phyloP scores from a whole-genome alignment of 2,113 vertebrate species.

The Clarias gariepinus region DNA sequence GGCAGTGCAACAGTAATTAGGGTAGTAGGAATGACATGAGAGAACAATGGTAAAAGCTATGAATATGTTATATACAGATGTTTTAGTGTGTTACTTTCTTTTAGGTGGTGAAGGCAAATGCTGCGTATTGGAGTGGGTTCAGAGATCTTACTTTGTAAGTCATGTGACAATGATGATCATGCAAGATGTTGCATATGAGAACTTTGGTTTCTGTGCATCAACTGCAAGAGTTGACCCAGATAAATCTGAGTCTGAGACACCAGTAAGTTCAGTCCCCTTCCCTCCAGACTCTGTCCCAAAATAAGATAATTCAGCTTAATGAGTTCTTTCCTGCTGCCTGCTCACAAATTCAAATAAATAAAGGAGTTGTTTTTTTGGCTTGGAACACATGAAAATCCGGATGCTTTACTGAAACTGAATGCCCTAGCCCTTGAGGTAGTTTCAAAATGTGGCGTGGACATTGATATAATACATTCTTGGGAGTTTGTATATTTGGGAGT shows the following conservation, averaged over 20 bases:
- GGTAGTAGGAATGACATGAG: background rate
- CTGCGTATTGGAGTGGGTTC: background rate
- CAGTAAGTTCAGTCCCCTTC: background rate
- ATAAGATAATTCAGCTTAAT: constrained; percentile 51
- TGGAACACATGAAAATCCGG: background rate
- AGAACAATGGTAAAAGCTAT: background rate
- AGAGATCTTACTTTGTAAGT: background rate
- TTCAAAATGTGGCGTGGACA: background rate
- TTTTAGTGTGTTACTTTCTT: background rate
- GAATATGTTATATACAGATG: background rate
- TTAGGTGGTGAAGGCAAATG: background rate
- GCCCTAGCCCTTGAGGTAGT: constrained; percentile 27
- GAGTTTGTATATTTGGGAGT: too few relatives aligned
- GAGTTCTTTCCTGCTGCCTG: constrained; percentile 47
- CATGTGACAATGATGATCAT: background rate
- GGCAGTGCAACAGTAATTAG: constrained; percentile 2
- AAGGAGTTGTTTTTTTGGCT: constrained; percentile 14
- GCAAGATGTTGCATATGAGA: background rate
- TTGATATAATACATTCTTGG: background rate
- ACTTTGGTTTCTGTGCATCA: background rate
- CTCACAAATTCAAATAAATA: constrained; percentile 51
- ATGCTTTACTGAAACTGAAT: constrained; percentile 30
- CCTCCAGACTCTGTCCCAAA: constrained; percentile 10
- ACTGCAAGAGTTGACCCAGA: background rate
- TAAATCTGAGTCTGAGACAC: background rate